These are phyloP conservation scores for Scaptomyza hsui DNA, from an alignment of 1,140 invertebrate species.

Conservation along the genomic window DNA sequence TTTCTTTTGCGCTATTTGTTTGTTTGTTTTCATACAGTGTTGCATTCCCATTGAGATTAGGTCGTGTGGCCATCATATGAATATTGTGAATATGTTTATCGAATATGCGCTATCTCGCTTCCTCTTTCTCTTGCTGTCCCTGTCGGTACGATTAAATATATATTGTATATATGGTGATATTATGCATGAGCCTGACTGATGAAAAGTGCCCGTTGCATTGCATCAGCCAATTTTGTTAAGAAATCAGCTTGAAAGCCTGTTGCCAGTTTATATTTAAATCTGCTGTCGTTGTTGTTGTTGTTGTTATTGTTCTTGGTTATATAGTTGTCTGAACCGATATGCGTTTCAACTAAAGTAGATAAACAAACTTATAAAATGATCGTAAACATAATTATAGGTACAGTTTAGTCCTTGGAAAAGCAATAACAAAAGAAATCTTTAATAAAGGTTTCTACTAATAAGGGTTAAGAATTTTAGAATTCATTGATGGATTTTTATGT, in stretches of 20 bases:
- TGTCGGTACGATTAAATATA: neutral
- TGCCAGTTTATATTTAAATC: slow-evolving; percentile 55
- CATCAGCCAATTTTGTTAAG: slow-evolving; percentile 74
- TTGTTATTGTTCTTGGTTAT: slow-evolving; percentile 27
- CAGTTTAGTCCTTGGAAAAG: neutral
- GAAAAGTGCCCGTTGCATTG: slow-evolving; percentile 72
- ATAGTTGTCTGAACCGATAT: slow-evolving; percentile 40
- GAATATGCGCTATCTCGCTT: slow-evolving; percentile 8
- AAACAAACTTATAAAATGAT: neutral
- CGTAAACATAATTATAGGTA: neutral
- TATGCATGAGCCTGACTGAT: slow-evolving; percentile 61
- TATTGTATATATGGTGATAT: slow-evolving; percentile 52
- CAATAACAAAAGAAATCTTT: neutral
- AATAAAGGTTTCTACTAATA: neutral
- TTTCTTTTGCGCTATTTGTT: slow-evolving; percentile 2
- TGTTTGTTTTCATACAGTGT: slow-evolving; percentile 4
- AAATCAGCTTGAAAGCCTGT: slow-evolving; percentile 63
- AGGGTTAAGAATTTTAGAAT: neutral
- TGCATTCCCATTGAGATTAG: slow-evolving; percentile 1
- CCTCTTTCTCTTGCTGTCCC: neutral
- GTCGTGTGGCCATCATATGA: slow-evolving; percentile 10
- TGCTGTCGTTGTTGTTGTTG: slow-evolving; percentile 26
- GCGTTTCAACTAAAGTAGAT: slow-evolving; percentile 11
- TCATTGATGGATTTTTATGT: neutral
- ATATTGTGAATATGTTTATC: slow-evolving; percentile 26